A percentile compares a stretch with the other conserved stretches of the same genome.
phyloP scores from a whole-genome alignment of 1,140 invertebrate species.

The Cecropterus lyciades region DNA sequence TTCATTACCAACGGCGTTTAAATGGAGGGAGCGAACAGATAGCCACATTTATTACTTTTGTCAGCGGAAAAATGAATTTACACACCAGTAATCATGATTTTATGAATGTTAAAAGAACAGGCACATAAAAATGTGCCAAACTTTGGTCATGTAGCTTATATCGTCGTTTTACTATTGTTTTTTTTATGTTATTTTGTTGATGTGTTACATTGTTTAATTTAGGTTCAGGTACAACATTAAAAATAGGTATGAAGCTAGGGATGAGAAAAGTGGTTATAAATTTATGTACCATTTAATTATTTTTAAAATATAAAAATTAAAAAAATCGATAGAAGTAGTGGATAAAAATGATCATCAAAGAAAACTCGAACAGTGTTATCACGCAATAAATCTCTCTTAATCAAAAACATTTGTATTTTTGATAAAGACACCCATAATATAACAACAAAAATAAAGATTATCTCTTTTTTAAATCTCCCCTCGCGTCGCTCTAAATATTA shows the following conservation, averaged over 20 bases:
- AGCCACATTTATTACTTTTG: constrained; percentile 81
- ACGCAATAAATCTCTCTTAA: background rate
- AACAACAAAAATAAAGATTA: constrained; percentile 53
- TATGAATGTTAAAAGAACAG: constrained; percentile 46
- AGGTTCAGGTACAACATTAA: too few relatives aligned
- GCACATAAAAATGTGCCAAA: background rate
- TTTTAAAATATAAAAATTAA: too few relatives aligned
- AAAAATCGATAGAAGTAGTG: too few relatives aligned
- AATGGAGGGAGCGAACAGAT: constrained; percentile 71
- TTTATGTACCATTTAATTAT: too few relatives aligned
- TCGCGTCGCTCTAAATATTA: constrained; percentile 47
- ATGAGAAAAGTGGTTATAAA: too few relatives aligned
- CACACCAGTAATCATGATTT: constrained; percentile 66
- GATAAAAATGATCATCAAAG: background rate
- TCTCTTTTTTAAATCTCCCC: constrained; percentile 49
- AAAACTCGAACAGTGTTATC: background rate
- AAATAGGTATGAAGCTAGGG: too few relatives aligned
- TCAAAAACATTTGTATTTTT: constrained; percentile 3
- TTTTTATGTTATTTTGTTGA: too few relatives aligned
- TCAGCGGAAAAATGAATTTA: constrained; percentile 82
- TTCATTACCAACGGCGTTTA: constrained; percentile 71
- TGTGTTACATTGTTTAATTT: too few relatives aligned
- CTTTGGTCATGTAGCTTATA: background rate
- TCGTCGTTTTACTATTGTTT: background rate
- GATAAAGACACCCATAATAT: constrained; percentile 16